Percentiles rank a stretch among this genome's conserved stretches.
These are phyloP conservation scores for Diplolepis rosae DNA, from an alignment of 2,888 invertebrate species.

Conservation along the genomic window DNA sequence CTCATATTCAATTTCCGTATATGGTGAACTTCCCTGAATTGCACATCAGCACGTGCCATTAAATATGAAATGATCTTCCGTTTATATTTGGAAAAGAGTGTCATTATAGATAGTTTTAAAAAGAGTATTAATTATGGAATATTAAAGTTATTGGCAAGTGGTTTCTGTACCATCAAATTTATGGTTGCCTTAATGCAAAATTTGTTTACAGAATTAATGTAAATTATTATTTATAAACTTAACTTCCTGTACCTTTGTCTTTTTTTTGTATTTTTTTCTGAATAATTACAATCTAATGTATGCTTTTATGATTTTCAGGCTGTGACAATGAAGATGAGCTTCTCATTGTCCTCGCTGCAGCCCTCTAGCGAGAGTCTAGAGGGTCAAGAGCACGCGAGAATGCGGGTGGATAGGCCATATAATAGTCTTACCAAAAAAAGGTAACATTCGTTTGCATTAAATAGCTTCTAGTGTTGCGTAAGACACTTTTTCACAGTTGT, in stretches of 20 bases:
- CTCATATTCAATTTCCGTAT: conserved; percentile 8
- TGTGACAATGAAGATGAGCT: conserved; percentile 85
- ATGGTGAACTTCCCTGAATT: neutral
- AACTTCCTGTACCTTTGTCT: neutral
- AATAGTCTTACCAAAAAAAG: conserved; percentile 89
- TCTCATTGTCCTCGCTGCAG: conserved; percentile 88
- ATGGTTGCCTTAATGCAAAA: neutral
- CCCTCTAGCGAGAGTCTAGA: conserved; percentile 77
- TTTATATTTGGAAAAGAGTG: neutral
- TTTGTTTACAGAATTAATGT: neutral
- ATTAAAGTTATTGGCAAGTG: neutral
- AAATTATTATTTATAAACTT: neutral
- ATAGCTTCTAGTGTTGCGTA: neutral
- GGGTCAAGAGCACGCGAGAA: conserved; percentile 72
- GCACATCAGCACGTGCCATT: neutral
- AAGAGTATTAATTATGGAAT: no score
- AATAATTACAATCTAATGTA: conserved; percentile 25
- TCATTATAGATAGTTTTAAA: neutral
- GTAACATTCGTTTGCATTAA: conserved; percentile 64
- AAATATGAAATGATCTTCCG: neutral
- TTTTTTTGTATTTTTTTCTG: neutral
- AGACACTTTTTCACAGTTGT: neutral
- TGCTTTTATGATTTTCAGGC: conserved; percentile 74
- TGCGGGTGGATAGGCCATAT: conserved; percentile 82
- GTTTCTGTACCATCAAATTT: neutral